These are phyloP conservation scores for Cancer borealis DNA, from an alignment of 2,888 invertebrate genomes.

Conservation along the genomic window DNA sequence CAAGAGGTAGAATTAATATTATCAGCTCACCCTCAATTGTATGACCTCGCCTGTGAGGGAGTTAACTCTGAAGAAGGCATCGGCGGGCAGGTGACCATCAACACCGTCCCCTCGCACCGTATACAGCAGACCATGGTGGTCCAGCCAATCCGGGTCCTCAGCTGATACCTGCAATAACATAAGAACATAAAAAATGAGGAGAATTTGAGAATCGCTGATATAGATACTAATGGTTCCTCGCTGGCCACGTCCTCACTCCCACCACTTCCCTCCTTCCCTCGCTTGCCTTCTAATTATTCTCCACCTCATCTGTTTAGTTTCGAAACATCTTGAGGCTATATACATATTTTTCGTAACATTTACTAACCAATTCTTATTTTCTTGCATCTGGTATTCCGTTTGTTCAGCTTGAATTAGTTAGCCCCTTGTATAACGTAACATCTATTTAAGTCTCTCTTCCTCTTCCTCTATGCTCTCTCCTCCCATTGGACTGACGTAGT, in stretches of 20 bases:
- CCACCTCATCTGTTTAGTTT: not conserved
- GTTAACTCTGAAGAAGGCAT: constrained; percentile 57
- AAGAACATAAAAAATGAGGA: too few species aligned
- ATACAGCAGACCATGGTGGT: constrained; percentile 56
- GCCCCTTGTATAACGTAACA: too few species aligned
- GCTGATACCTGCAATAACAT: constrained; percentile 54
- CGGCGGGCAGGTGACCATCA: not conserved
- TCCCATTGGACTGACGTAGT: too few species aligned
- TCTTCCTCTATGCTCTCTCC: too few species aligned
- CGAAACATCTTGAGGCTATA: not conserved
- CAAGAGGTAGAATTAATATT: not conserved
- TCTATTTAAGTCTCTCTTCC: too few species aligned
- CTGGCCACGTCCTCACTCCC: not conserved
- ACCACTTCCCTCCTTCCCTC: not conserved
- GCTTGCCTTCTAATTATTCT: not conserved
- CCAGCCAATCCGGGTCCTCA: constrained; percentile 36
- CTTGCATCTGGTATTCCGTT: not conserved
- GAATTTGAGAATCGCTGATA: too few species aligned
- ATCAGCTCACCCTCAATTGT: constrained; percentile 42
- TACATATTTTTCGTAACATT: not conserved
- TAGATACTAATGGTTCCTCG: not conserved
- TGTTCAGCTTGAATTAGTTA: too few species aligned
- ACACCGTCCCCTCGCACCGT: constrained; percentile 62
- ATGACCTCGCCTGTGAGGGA: constrained; percentile 59
- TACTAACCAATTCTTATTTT: not conserved